phyloP scores from a whole-genome alignment of 2,888 invertebrate species.

The Hemithea aestivaria region DNA sequence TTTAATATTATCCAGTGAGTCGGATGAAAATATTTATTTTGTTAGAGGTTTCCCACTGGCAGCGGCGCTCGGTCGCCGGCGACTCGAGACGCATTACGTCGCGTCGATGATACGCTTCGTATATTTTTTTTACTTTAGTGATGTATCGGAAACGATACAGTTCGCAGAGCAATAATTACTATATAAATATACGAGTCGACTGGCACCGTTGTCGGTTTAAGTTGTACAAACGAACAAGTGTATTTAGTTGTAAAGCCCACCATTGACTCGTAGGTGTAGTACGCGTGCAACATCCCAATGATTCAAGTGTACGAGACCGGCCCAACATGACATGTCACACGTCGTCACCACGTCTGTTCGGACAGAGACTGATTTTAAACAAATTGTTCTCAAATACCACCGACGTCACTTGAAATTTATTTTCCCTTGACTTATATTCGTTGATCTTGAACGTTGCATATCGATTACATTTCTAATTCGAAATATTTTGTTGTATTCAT shows the following conservation, averaged over 20 bases:
- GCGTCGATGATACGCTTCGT: slow-evolving; percentile 56
- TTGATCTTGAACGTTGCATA: slow-evolving; percentile 77
- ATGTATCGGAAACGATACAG: slow-evolving; percentile 47
- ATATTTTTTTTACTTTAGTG: slow-evolving; percentile 58
- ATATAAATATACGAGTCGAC: slow-evolving; percentile 29
- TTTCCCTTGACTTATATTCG: slow-evolving; percentile 44
- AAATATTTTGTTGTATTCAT: slow-evolving; percentile 72
- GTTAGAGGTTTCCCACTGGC: slow-evolving; percentile 74
- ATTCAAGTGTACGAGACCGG: slow-evolving; percentile 24
- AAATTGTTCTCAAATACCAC: slow-evolving; percentile 62
- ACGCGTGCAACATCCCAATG: slow-evolving; percentile 35
- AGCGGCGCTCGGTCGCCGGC: slow-evolving; percentile 57
- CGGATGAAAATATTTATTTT: slow-evolving; percentile 77
- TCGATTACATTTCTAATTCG: slow-evolving; percentile 76
- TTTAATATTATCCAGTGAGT: slow-evolving; percentile 79
- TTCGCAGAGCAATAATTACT: slow-evolving; percentile 35
- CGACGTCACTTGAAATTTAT: slow-evolving; percentile 68
- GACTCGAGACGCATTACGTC: too few species aligned
- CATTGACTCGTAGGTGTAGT: slow-evolving; percentile 34
- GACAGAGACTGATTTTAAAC: slow-evolving; percentile 60
- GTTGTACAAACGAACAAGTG: slow-evolving; percentile 58
- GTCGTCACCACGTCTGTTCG: slow-evolving; percentile 41
- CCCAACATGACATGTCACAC: slow-evolving; percentile 47
- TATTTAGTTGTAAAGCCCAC: slow-evolving; percentile 57
- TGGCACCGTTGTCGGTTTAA: slow-evolving; percentile 42